phyloP scores from a whole-genome alignment of 1,140 invertebrate genomes.

The Chrysoperla carnea region DNA sequence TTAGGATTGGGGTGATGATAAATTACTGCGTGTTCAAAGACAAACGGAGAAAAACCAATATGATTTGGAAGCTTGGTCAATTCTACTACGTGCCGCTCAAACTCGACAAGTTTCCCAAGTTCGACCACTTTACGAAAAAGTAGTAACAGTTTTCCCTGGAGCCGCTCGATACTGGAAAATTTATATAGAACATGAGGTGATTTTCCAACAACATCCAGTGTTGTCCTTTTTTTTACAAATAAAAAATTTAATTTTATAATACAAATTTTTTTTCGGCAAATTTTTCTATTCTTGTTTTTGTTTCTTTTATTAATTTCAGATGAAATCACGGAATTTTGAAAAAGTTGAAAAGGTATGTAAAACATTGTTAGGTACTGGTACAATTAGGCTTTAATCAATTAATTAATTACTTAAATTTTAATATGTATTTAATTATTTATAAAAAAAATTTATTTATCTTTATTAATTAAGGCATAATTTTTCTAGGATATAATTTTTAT shows the following conservation, averaged over 20 bases:
- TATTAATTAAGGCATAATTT: background rate
- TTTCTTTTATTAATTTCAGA: slow-evolving; percentile 38
- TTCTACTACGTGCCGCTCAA: slow-evolving; percentile 83
- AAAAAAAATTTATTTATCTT: background rate
- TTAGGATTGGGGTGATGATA: slow-evolving; percentile 78
- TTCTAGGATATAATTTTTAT: slow-evolving; percentile 2
- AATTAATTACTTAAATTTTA: slow-evolving; percentile 4
- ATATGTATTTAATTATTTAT: background rate
- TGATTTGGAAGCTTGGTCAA: slow-evolving; percentile 93
- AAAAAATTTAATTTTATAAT: too few species aligned
- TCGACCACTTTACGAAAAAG: slow-evolving; percentile 78
- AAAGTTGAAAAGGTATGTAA: slow-evolving; percentile 92
- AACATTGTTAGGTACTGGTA: slow-evolving; percentile 2
- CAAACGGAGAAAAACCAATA: slow-evolving; percentile 71
- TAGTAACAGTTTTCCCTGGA: slow-evolving; percentile 87
- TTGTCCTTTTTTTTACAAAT: too few species aligned
- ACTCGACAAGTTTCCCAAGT: slow-evolving; percentile 81
- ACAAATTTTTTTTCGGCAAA: too few species aligned
- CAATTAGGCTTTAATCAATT: background rate
- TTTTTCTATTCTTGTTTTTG: slow-evolving; percentile 3
- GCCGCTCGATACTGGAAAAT: slow-evolving; percentile 97
- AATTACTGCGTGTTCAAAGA: slow-evolving; percentile 58
- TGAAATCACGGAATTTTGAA: slow-evolving; percentile 90
- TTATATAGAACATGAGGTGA: slow-evolving; percentile 97
- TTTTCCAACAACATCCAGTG: background rate